Evolutionary conservation across 2,888 invertebrate genomes (phyloP).

Genomic region (Anoplius nigerrimus): DNA sequence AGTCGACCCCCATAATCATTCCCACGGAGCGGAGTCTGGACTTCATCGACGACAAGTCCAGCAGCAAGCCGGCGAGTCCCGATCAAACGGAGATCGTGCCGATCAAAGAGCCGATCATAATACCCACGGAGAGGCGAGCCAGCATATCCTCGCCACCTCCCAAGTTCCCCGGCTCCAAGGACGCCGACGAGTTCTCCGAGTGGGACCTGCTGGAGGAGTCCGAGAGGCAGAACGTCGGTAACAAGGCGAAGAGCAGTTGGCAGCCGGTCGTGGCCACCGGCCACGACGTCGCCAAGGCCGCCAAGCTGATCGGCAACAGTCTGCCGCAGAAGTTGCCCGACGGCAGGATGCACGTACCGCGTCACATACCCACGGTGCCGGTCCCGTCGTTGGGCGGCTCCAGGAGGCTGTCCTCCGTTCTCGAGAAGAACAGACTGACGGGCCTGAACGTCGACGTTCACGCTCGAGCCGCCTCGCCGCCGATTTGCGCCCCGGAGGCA

Average conservation of each 20-base stretch:
- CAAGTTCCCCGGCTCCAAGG: conserved; percentile 11
- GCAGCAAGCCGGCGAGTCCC: conserved; percentile 59
- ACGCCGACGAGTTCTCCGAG: conserved; percentile 46
- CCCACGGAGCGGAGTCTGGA: conserved; percentile 66
- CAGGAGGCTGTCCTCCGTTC: conserved; percentile 53
- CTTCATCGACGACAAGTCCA: conserved; percentile 33
- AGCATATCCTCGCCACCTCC: conserved; percentile 8
- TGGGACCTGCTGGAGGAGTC: conserved; percentile 59
- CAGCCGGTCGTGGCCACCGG: conserved; percentile 32
- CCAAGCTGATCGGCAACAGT: conserved; percentile 46
- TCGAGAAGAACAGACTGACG: conserved; percentile 54
- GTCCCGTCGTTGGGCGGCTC: conserved; percentile 62
- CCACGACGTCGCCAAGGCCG: conserved; percentile 42
- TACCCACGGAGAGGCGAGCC: conserved; percentile 58
- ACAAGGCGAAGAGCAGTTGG: conserved; percentile 30
- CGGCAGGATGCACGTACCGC: conserved; percentile 25
- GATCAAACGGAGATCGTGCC: conserved; percentile 54
- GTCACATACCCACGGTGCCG: conserved; percentile 61
- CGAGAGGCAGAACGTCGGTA: conserved; percentile 31
- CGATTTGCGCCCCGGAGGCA: conserved; percentile 46
- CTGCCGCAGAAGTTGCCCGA: conserved; percentile 42
- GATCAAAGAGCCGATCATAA: conserved; percentile 58
- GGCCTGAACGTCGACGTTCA: conserved; percentile 36
- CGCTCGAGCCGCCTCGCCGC: conserved; percentile 25
- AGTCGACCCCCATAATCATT: conserved; percentile 72